Evolutionary conservation across 1,140 invertebrate species (phyloP), one percentile per base, ranked within the genome.

Genomic region (Teleopsis dalmanni): DNA sequence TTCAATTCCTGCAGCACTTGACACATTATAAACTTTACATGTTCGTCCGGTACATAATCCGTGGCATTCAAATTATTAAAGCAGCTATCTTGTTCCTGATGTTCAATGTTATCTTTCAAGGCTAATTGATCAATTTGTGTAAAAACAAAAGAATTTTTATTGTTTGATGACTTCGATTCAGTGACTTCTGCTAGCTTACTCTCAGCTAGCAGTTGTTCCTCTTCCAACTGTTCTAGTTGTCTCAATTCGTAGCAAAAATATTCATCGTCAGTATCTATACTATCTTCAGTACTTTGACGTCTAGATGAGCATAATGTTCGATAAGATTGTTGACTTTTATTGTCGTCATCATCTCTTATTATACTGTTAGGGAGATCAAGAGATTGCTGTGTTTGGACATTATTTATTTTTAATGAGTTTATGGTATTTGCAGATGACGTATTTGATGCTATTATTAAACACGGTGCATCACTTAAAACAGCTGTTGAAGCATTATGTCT

Each of bases 191-290:
- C 7, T 21, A 9, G 13, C 8, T n/a, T n/a, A 18, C 23, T 21
- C 25, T 43, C 14, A 19, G 31, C 29, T 26, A 35, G 43, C 13
- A 78, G 73, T 59, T 79, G 29, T 54, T n/a, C n/a, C n/a, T 55
- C n/a, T 64, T 94, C 90, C 60, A 92, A 75, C 73, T 91, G 85
- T 71, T 93, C 87, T 29, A 94, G 65, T 70, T 92, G 90, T 37
- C 85, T 76, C 43, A 92, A 60, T 60, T 92, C 90, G 65, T 94
- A 91, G 53, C 86, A 87, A 59, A 91, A 94, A 84, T 90, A 94
- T 73, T 93, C 89, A 62, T 94, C 90, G 71, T 94, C 90, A 34
- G 86, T 89, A 68, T 94, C 90, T 47, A 94, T 93, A 48, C 87
- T 90, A 57, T 94, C 90, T 73, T 92, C 90, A 0, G 90, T 93